These are phyloP conservation scores for Pitangus sulphuratus DNA, from an alignment of 2,797 vertebrate genomes.

Conservation along the genomic window DNA sequence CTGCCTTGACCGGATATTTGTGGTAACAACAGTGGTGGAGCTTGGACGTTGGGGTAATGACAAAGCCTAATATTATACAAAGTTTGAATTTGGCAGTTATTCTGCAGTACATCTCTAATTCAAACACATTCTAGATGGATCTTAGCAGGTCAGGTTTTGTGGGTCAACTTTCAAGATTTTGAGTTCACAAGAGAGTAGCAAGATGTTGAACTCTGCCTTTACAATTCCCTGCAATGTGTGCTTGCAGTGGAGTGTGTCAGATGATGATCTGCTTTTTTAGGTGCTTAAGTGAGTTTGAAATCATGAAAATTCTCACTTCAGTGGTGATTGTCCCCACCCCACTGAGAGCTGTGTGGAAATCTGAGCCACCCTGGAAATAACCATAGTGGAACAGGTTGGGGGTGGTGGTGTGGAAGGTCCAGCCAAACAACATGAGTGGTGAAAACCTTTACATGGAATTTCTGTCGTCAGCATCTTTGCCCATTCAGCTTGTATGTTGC, in stretches of 20 bases:
- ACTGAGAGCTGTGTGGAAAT: not conserved
- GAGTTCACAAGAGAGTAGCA: not conserved
- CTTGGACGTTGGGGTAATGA: not conserved
- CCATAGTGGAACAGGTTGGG: not conserved
- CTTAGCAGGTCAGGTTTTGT: not conserved
- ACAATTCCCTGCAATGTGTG: not conserved
- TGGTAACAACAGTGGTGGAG: not conserved
- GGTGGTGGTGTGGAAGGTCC: not conserved
- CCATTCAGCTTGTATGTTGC: not conserved
- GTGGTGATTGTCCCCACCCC: not conserved
- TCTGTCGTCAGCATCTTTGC: not conserved
- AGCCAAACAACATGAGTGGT: accelerated
- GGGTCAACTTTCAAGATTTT: not conserved
- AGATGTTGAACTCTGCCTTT: not conserved
- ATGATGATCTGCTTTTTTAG: not conserved
- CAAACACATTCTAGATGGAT: not conserved
- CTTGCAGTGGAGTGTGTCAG: not conserved
- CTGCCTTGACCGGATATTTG: not conserved
- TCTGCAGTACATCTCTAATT: not conserved
- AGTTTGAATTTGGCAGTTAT: not conserved
- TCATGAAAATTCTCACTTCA: not conserved
- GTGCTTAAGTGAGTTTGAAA: not conserved
- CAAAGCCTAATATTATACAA: not conserved
- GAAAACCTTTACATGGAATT: not conserved
- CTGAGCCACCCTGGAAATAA: not conserved